Evolutionary conservation across 2,888 invertebrate species (phyloP), one percentile per base, ranked within the genome.

Genomic region (Conchocele bisecta): DNA sequence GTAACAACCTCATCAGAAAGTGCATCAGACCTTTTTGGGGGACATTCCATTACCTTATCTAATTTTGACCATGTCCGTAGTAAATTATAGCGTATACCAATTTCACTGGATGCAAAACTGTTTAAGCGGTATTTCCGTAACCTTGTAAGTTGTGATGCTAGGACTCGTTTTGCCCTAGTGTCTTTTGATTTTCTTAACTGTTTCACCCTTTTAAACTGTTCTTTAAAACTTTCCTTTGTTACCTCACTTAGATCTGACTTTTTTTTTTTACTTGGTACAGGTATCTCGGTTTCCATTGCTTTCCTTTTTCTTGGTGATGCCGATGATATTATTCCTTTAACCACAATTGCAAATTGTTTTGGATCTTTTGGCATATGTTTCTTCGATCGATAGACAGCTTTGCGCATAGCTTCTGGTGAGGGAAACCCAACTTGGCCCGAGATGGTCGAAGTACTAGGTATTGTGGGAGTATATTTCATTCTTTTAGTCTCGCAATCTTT

Each of bases 381-480:
- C 35, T 64, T 70, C 13, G 35, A 29, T 24, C 64, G 22, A 20
- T 59, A 65, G 33, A 71, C 44, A 17, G 65, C 60, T 35, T 71
- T 71, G 17, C 42, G 50, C 39, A 51, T 28, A 24, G 65, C 65
- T 20, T 59, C 31, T 17, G 58, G 29, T 46, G 56, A n/a, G n/a
- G n/a, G n/a, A n/a, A n/a, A n/a, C n/a, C n/a, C n/a, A n/a, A n/a
- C n/a, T n/a, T n/a, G n/a, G n/a, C n/a, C n/a, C n/a, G n/a, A n/a
- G n/a, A n/a, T n/a, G n/a, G n/a, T n/a, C n/a, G n/a, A n/a, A n/a
- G n/a, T n/a, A n/a, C n/a, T n/a, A n/a, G n/a, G n/a, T n/a, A n/a
- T n/a, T n/a, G n/a, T n/a, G n/a, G n/a, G 17, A 20, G 41, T 5
- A 7, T 4, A 15, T 54, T 35, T 54, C 17, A 17, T 2, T 17